These are phyloP conservation scores for Reinhardtius hippoglossoides DNA, from an alignment of 2,113 vertebrate genomes.

Conservation along the genomic window DNA sequence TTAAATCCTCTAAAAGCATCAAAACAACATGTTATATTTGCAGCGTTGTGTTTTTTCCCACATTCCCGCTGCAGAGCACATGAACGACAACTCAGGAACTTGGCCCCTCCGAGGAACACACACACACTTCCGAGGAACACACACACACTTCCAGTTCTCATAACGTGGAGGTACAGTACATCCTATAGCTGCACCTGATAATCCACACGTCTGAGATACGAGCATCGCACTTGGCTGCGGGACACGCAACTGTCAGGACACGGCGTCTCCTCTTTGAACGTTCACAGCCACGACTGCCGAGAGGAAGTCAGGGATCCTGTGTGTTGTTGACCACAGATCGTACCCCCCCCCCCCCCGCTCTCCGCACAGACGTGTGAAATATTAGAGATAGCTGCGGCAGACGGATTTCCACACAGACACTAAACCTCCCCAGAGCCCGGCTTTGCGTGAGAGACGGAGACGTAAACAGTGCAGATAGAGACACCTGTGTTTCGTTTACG, in stretches of 20 bases:
- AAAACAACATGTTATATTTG: too few species aligned
- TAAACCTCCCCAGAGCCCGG: slow-evolving; percentile 12
- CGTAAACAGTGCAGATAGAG: slow-evolving; percentile 55
- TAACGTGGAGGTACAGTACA: not conserved
- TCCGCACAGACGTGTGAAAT: slow-evolving; percentile 76
- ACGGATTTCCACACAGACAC: slow-evolving; percentile 45
- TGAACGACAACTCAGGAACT: not conserved
- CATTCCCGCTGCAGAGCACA: too few species aligned
- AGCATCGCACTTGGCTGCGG: slow-evolving; percentile 14
- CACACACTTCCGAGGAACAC: not conserved
- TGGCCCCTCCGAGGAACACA: too few species aligned
- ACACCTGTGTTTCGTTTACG: slow-evolving; percentile 54
- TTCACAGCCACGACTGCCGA: slow-evolving; percentile 1
- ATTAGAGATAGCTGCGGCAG: slow-evolving; percentile 69
- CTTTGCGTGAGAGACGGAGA: slow-evolving; percentile 47
- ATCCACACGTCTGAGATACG: not conserved
- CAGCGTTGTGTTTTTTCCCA: too few species aligned
- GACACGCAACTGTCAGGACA: not conserved
- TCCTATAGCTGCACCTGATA: not conserved
- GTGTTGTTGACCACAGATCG: slow-evolving; percentile 38
- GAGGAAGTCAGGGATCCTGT: slow-evolving; percentile 52
- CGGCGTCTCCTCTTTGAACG: slow-evolving; percentile 27
- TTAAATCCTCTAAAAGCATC: too few species aligned
- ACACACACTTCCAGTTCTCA: not conserved
- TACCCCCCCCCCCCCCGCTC: slow-evolving; percentile 25